Conservation (phyloP, 2,888 invertebrate genomes). For the Hofmannophila pseudospretella region DNA sequence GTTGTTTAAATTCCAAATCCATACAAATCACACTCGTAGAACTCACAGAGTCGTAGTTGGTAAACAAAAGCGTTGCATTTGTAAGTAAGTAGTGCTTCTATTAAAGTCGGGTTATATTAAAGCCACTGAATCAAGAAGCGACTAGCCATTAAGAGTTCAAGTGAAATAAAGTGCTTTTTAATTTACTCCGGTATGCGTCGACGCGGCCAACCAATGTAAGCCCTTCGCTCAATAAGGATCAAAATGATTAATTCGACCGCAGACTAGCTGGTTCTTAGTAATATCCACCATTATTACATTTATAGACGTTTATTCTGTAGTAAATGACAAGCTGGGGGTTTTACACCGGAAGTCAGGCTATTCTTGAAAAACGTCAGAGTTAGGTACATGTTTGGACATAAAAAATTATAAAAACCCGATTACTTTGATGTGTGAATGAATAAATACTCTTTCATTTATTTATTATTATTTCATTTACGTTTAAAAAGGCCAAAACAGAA, state of each 20-base stretch:
- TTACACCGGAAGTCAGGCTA: too few relatives aligned
- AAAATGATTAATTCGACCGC: slow-evolving; percentile 3
- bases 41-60: too few relatives aligned
- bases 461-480: too few relatives aligned
- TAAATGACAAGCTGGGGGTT: background rate
- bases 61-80: too few relatives aligned
- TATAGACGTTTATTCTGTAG: background rate
- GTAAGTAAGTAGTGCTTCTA: background rate
- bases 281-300: background rate
- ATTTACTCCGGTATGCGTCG: slow-evolving; percentile 4
- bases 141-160: background rate
- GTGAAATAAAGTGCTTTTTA: slow-evolving; percentile 6
- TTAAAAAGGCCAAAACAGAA: too few relatives aligned
- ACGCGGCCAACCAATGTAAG: slow-evolving; percentile 8
- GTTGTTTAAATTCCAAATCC: too few relatives aligned
- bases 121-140: background rate
- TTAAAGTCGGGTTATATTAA: background rate
- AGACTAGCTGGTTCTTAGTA: slow-evolving; percentile 1
- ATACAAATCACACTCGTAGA: too few relatives aligned
- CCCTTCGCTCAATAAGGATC: slow-evolving; percentile 9
- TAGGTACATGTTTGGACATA: too few relatives aligned
- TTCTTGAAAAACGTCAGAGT: too few relatives aligned
- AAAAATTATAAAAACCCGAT: too few relatives aligned
- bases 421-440: too few relatives aligned
- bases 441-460: too few relatives aligned